Evolutionary conservation across 2,113 vertebrate genomes (phyloP).

Genomic region (Eulacestoma nigropectus): DNA sequence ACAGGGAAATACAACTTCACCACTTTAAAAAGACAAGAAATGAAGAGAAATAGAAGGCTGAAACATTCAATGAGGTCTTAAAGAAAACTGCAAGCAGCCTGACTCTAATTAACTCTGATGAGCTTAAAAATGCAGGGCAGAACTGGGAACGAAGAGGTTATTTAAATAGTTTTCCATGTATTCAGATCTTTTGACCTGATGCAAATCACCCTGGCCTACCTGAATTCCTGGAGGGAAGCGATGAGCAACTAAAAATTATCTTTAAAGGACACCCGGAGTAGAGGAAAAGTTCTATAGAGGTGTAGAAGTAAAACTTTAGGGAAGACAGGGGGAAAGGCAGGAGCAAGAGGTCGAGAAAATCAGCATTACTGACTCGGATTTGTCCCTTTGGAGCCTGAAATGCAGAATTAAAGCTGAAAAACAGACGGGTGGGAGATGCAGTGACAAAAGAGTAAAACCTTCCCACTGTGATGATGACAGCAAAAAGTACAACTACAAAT

Average conservation of each 20-base stretch:
- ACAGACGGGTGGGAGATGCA: not conserved
- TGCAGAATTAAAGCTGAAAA: not conserved
- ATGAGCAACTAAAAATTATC: not conserved
- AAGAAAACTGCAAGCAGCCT: not conserved
- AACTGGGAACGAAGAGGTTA: not conserved
- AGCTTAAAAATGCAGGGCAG: not conserved
- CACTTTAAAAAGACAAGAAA: not conserved
- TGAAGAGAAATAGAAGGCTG: not conserved
- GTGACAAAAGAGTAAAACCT: not conserved
- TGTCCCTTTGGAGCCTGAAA: not conserved
- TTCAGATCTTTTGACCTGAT: not conserved
- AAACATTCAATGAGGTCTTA: not conserved
- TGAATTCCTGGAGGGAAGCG: not conserved
- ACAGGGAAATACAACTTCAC: not conserved
- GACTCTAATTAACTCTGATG: not conserved
- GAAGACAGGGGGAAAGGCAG: not conserved
- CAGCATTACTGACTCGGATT: not conserved
- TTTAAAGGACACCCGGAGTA: not conserved
- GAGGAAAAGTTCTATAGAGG: not conserved
- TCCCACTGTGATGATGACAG: fast-evolving
- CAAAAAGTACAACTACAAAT: not conserved
- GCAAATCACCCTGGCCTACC: not conserved
- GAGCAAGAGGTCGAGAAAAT: not conserved
- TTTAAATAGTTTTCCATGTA: slow-evolving; percentile 4
- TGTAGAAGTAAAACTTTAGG: not conserved